phyloP scores from a whole-genome alignment of 2,888 invertebrate species.

The Acronicta leporina region DNA sequence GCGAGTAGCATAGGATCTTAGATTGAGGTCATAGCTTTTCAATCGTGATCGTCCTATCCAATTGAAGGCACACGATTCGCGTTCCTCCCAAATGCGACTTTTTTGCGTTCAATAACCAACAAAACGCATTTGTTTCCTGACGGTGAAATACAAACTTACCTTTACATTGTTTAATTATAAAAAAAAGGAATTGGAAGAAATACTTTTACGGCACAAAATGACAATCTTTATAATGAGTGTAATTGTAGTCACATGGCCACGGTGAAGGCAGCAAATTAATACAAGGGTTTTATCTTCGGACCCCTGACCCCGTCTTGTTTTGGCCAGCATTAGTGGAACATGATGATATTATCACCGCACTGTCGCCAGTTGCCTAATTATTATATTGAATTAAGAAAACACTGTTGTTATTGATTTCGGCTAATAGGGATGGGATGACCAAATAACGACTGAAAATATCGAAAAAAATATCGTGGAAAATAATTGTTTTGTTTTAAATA shows the following conservation, averaged over 20 bases:
- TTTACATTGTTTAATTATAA: too few species aligned
- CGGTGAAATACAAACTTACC: too few species aligned
- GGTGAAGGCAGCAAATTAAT: slow-evolving; percentile 74
- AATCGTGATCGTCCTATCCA: too few species aligned
- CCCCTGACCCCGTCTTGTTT: slow-evolving; percentile 73
- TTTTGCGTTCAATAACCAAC: too few species aligned
- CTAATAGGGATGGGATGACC: slow-evolving; percentile 24
- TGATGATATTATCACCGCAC: slow-evolving; percentile 59
- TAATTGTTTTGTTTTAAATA: too few species aligned
- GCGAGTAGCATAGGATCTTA: too few species aligned
- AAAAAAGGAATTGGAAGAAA: too few species aligned
- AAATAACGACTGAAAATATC: neutral
- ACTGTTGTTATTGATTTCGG: slow-evolving; percentile 47
- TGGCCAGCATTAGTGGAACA: slow-evolving; percentile 68
- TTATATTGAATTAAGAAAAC: slow-evolving; percentile 53
- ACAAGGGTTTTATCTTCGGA: slow-evolving; percentile 74
- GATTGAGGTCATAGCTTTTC: too few species aligned
- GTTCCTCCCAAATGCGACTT: too few species aligned
- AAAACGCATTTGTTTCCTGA: too few species aligned
- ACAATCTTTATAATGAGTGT: slow-evolving; percentile 14
- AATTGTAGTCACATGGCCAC: slow-evolving; percentile 48
- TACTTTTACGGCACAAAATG: neutral
- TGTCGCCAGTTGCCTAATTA: slow-evolving; percentile 58
- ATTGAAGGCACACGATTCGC: too few species aligned
- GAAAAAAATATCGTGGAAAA: too few species aligned